Conservation (phyloP, 1,140 invertebrate genomes). For the Solenopsis invicta region DNA sequence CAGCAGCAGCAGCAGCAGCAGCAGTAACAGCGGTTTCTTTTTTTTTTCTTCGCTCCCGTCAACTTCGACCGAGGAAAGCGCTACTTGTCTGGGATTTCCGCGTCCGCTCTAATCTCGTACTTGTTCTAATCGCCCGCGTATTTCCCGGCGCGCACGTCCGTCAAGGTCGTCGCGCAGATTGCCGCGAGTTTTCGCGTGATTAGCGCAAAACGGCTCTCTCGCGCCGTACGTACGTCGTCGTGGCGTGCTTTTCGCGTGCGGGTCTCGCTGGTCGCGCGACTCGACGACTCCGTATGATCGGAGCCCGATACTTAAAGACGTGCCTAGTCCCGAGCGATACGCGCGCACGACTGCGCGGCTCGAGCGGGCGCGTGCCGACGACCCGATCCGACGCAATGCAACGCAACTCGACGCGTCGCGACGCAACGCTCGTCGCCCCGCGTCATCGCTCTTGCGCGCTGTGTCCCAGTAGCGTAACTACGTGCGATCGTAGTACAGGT, state of each 20-base stretch:
- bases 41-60: background rate
- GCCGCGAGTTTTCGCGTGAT: background rate
- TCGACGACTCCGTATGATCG: background rate
- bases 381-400: slow-evolving; percentile 19
- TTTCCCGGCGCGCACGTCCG: slow-evolving; percentile 15
- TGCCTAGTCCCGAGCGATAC: slow-evolving; percentile 25
- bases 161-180: background rate
- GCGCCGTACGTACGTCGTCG: background rate
- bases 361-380: slow-evolving; percentile 47
- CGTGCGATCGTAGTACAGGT: background rate
- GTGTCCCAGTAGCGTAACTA: slow-evolving; percentile 13
- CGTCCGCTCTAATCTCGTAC: background rate
- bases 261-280: background rate
- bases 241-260: background rate
- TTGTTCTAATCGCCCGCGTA: slow-evolving; percentile 49
- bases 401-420: background rate
- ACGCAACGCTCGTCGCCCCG: background rate
- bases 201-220: background rate
- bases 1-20: background rate
- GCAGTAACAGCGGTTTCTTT: background rate
- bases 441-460: background rate
- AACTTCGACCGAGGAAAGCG: background rate
- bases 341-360: slow-evolving; percentile 22
- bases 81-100: slow-evolving; percentile 32
- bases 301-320: background rate